Conservation (phyloP, 2,888 invertebrate genomes). For the Taenaris catops region DNA sequence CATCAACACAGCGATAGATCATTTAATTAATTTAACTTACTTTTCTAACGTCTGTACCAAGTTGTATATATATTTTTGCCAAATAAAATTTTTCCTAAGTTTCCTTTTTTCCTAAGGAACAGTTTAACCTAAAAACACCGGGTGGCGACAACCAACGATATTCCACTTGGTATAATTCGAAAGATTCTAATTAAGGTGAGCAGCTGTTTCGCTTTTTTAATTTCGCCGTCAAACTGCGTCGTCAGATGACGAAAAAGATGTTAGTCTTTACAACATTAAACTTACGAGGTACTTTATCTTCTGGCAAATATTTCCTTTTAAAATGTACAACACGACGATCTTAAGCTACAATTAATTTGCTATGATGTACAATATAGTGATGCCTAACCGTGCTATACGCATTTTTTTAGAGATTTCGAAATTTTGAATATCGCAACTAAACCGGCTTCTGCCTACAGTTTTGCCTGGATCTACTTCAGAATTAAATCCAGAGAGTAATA, state of each 20-base stretch:
- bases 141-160: constrained; percentile 16
- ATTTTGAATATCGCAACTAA: too few species aligned
- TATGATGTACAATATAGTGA: too few species aligned
- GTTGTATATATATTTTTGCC: background rate
- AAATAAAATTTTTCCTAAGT: constrained; percentile 1
- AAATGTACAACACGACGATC: constrained; percentile 7
- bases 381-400: too few species aligned
- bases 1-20: too few species aligned
- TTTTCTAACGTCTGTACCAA: too few species aligned
- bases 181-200: constrained; percentile 72
- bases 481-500: too few species aligned
- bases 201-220: constrained; percentile 72
- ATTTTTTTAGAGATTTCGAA: too few species aligned
- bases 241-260: constrained; percentile 61
- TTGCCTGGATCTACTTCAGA: too few species aligned
- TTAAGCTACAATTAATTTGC: constrained; percentile 5
- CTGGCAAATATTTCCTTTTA: constrained; percentile 28
- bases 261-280: constrained; percentile 49
- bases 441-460: too few species aligned
- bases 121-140: constrained; percentile 14
- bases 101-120: constrained; percentile 11
- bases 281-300: constrained; percentile 45
- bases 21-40: too few species aligned
- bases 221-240: constrained; percentile 60
- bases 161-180: constrained; percentile 58